Base-by-base conservation (phyloP, 2,888 invertebrate species). In the Meiosimyza decipiens region DNA sequence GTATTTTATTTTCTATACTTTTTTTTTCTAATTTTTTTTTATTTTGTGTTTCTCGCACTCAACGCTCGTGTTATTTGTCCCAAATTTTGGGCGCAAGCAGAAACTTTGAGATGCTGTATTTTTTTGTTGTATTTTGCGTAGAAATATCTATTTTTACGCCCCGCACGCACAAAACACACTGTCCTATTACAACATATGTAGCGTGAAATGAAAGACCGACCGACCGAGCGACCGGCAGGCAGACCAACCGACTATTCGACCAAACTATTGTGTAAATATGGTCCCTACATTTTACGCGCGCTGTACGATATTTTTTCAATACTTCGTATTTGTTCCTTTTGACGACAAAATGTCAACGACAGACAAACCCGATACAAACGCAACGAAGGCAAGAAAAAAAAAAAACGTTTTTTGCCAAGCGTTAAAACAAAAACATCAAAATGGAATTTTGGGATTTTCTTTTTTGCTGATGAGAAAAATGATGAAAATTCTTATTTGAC, bases 81-180 rank as follows among this genome's bases (percentile, higher is more conserved):
- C 65, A 33, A 65, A 65, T 65, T 51, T 65, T 16, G 28, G 52
- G 65, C 65, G 52, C 52, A 40, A 40, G 40, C 40, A 40, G 40
- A 40, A 9, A 7, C 40, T 6, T 9, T 40, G 40, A 9, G 9
- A 40, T 40, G 40, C 40, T 40, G 40, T 28, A 28, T 28, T 28
- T 28, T 1, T 28, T 28, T 28, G 28, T 28, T 4, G 28, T 28
- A 28, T 28, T 28, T 28, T 28, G 28, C 28, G 28, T 28, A 28
- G 4, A 28, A 28, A 28, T 28, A 4, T 40, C 40, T 40, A 40
- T 40, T 40, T 40, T 40, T 40, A 40, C 40, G 40, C 40, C 40
- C 40, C 9, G 40, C 9, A 40, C 40, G 9, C 40, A 40, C 40
- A 40, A 9, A 40, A 40, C 6, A 40, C 40, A 9, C 40, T 40